Conservation (phyloP, 2,113 vertebrate genomes). For the Opisthocomus hoazin region DNA sequence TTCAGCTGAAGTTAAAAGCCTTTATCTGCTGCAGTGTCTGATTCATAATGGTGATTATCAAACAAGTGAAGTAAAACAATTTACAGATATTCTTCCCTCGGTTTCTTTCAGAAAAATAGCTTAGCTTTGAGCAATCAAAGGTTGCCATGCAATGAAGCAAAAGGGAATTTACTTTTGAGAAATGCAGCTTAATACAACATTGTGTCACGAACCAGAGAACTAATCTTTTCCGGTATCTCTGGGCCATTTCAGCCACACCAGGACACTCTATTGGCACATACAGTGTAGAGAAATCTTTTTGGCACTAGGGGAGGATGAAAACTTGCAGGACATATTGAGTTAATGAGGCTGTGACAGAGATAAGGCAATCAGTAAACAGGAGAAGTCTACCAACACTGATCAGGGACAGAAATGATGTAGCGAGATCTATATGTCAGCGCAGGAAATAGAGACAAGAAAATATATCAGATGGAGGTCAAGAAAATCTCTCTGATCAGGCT, state of each 20-base stretch:
- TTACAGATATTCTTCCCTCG: neutral
- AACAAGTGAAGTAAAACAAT: neutral
- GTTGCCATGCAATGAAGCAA: neutral
- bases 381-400: neutral
- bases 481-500: neutral
- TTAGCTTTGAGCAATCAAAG: neutral
- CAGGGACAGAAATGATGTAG: neutral
- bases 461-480: neutral
- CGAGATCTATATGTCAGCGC: neutral
- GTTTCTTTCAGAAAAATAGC: neutral
- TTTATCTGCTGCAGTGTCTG: neutral
- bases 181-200: neutral
- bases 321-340: neutral
- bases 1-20: neutral
- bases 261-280: neutral
- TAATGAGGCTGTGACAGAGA: neutral
- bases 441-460: neutral
- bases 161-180: neutral
- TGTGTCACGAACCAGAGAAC: neutral
- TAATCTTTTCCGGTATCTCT: neutral
- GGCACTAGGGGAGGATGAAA: neutral
- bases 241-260: neutral
- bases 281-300: neutral
- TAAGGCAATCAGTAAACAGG: neutral
- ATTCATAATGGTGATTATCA: neutral